Evolutionary conservation across 1,140 invertebrate species (phyloP), one percentile per base, ranked within the genome.

Genomic region (Acromyrmex charruanus): DNA sequence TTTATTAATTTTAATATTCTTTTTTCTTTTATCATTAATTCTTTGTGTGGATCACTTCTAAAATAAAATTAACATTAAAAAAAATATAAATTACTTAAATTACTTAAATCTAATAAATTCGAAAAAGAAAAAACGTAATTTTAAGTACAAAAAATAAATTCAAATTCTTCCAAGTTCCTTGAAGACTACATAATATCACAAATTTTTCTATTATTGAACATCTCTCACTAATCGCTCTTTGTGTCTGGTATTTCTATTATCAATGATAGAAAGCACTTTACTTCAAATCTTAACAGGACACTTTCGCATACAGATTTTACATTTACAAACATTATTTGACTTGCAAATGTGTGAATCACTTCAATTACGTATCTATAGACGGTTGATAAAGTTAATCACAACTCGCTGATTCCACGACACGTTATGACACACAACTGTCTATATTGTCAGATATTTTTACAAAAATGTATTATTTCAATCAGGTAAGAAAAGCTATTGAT

Each of bases 331-430:
- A 74, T 71, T 71, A 72, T 21, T 44, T 53, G 3, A 82, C 3
- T 39, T 35, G 18, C 14, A 14, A 39, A 21, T 16, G 25, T 49
- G 35, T 12, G 18, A 65, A 35, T 35, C 53, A 55, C n/a, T 61
- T 74, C 31, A 16, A 59, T 68, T 49, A 35, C 58, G 44, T 63
- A 74, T 75, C 55, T 51, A 72, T 7, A 28, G 35, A 25, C 21
- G 14, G 28, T n/a, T 51, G 69, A 75, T 84, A 61, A 84, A 84
- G 61, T 82, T 74, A 74, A 74, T 84, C 39, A 58, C n/a, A 61
- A 59, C 58, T 35, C 35, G 35, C 53, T 31, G 25, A 31, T 51
- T 53, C 28, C 21, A 71, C 25, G 55, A 16, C 80, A 72, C 51
- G 68, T 51, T 58, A 25, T 21, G 18, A 74, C 35, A 44, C 35